phyloP scores from a whole-genome alignment of 1,140 invertebrate genomes.

The Andricus grossulariae region DNA sequence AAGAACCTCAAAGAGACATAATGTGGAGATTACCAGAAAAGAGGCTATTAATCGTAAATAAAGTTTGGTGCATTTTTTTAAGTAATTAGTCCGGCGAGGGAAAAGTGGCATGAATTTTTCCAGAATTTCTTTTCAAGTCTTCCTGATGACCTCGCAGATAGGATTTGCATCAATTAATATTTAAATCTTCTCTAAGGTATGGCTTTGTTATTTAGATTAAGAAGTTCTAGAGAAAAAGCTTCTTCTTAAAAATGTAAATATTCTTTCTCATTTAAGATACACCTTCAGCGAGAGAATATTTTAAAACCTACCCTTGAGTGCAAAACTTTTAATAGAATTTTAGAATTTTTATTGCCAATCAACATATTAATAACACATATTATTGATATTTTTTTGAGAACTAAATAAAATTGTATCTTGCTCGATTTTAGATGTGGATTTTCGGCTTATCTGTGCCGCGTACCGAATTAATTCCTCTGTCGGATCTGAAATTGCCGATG shows the following conservation, averaged over 20 bases:
- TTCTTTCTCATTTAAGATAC: not conserved
- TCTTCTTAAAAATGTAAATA: constrained; percentile 29
- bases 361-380: too few relatives aligned
- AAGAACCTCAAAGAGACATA: not conserved
- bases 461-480: too few relatives aligned
- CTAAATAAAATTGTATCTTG: too few relatives aligned
- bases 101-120: constrained; percentile 24
- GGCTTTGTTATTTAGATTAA: constrained; percentile 28
- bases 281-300: constrained; percentile 8
- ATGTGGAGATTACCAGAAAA: not conserved
- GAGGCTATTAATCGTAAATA: constrained; percentile 13
- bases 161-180: constrained; percentile 28
- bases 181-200: constrained; percentile 14
- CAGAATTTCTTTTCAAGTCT: constrained; percentile 21
- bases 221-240: constrained; percentile 9
- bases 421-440: too few relatives aligned
- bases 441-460: too few relatives aligned
- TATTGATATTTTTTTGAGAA: too few relatives aligned
- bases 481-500: too few relatives aligned
- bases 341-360: too few relatives aligned
- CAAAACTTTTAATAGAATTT: not conserved
- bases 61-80: constrained; percentile 1
- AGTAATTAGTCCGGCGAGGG: constrained; percentile 11
- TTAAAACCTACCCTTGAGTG: not conserved
- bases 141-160: constrained; percentile 9